Percentiles rank a stretch among this genome's conserved stretches.
These are phyloP conservation scores for Tineola bisselliella DNA, from an alignment of 2,888 invertebrate species.

Conservation along the genomic window DNA sequence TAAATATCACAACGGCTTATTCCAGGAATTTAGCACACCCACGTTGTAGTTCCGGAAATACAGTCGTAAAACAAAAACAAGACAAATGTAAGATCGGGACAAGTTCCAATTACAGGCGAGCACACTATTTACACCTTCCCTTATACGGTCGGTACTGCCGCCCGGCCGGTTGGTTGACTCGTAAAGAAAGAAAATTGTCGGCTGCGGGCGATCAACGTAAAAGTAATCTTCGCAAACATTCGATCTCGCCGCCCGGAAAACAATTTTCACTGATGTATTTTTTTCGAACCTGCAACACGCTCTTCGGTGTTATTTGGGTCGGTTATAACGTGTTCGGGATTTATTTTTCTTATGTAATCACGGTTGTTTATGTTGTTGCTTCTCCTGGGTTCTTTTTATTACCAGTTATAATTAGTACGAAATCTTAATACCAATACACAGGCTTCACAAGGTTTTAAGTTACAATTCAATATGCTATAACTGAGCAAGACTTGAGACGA, in stretches of 20 bases:
- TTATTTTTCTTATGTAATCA: constrained; percentile 19
- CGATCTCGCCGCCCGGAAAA: constrained; percentile 40
- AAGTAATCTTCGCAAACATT: constrained; percentile 47
- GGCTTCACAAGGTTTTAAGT: too few species aligned
- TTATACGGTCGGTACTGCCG: constrained; percentile 21
- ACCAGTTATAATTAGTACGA: too few species aligned
- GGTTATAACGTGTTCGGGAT: constrained; percentile 23
- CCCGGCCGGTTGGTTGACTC: too few species aligned
- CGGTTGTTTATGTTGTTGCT: not conserved
- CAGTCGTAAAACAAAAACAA: not conserved
- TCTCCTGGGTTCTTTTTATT: not conserved
- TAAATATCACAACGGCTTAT: not conserved
- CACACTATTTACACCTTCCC: constrained; percentile 33
- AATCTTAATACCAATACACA: too few species aligned
- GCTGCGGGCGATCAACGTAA: constrained; percentile 35
- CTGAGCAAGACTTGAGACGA: too few species aligned
- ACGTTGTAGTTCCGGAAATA: not conserved
- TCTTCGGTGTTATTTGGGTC: not conserved
- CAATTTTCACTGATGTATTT: constrained; percentile 47
- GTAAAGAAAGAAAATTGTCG: constrained; percentile 41
- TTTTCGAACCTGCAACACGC: constrained; percentile 20
- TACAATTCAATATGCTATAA: too few species aligned
- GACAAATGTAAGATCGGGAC: constrained; percentile 14
- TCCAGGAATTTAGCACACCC: not conserved
- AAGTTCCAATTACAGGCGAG: constrained; percentile 22